phyloP scores from a whole-genome alignment of 2,113 vertebrate species.

The Chloebia gouldiae region DNA sequence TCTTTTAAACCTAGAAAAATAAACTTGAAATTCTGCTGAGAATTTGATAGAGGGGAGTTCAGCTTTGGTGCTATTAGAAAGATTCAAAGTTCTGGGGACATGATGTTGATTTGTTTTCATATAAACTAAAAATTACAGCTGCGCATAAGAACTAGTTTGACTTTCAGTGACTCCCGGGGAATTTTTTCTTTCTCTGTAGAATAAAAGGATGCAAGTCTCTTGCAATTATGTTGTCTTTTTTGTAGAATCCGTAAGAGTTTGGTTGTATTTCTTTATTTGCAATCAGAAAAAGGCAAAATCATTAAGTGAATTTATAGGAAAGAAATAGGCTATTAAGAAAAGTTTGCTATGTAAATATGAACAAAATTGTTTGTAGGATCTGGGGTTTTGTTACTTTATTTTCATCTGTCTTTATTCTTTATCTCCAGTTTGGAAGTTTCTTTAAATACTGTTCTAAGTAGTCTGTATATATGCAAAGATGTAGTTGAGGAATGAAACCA shows the following conservation, averaged over 20 bases:
- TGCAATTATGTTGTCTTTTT: not conserved
- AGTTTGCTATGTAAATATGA: constrained; percentile 64
- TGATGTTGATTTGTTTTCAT: constrained; percentile 44
- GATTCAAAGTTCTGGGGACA: not conserved
- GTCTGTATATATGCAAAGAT: not conserved
- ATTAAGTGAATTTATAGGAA: constrained; percentile 6
- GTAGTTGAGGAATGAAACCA: not conserved
- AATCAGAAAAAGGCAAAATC: not conserved
- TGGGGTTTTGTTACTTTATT: not conserved
- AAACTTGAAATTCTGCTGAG: constrained; percentile 18
- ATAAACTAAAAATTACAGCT: constrained; percentile 47
- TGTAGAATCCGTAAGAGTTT: not conserved
- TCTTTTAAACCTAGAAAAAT: constrained; percentile 8
- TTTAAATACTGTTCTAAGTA: not conserved
- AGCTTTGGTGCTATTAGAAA: constrained; percentile 10
- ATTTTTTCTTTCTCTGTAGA: constrained; percentile 40
- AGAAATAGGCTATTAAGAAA: constrained; percentile 73
- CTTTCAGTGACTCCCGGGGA: constrained; percentile 4
- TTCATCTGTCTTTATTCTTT: not conserved
- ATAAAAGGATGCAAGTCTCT: constrained; percentile 24
- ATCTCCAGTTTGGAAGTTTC: not conserved
- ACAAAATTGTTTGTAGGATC: constrained; percentile 31
- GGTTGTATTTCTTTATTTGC: not conserved
- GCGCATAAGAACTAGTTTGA: not conserved
- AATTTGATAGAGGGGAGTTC: constrained; percentile 30